Conservation (phyloP, 2,888 invertebrate species). For the Lasioglossum villosulum region DNA sequence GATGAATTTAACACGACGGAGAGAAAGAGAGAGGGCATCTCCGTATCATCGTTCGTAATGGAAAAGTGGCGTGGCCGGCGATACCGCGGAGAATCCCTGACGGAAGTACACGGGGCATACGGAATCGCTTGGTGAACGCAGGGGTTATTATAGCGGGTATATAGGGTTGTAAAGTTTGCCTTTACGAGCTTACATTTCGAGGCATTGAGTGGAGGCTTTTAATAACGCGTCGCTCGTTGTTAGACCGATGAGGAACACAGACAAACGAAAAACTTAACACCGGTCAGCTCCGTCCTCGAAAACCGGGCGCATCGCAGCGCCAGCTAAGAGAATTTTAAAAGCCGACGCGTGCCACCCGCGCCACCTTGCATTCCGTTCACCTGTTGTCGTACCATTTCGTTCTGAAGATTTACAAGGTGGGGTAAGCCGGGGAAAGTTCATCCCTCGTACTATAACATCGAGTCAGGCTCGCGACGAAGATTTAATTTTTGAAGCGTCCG, state of each 20-base stretch:
- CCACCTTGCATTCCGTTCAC: background rate
- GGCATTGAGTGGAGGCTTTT: constrained; percentile 74
- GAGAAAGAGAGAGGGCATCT: background rate
- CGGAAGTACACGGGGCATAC: constrained; percentile 27
- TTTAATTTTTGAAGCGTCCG: too few species aligned
- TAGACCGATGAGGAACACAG: constrained; percentile 44
- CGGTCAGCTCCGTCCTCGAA: background rate
- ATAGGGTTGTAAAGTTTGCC: constrained; percentile 75
- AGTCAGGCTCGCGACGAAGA: too few species aligned
- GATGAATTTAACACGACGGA: constrained; percentile 54
- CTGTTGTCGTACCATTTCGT: background rate
- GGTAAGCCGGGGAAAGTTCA: background rate
- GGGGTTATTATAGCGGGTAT: constrained; percentile 75
- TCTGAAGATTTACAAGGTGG: background rate
- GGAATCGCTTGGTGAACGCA: constrained; percentile 38
- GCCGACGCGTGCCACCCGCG: constrained; percentile 28
- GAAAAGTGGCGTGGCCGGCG: constrained; percentile 39
- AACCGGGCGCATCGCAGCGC: background rate
- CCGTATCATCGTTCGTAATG: constrained; percentile 51
- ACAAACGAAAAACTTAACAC: constrained; percentile 45
- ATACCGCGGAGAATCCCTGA: constrained; percentile 29
- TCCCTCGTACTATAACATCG: background rate
- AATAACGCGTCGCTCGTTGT: constrained; percentile 74
- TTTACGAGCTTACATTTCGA: constrained; percentile 78
- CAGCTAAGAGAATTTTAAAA: constrained; percentile 4